Percentiles rank a stretch among this genome's conserved stretches.
phyloP scores from a whole-genome alignment of 2,113 vertebrate species.

The Chionomys nivalis region DNA sequence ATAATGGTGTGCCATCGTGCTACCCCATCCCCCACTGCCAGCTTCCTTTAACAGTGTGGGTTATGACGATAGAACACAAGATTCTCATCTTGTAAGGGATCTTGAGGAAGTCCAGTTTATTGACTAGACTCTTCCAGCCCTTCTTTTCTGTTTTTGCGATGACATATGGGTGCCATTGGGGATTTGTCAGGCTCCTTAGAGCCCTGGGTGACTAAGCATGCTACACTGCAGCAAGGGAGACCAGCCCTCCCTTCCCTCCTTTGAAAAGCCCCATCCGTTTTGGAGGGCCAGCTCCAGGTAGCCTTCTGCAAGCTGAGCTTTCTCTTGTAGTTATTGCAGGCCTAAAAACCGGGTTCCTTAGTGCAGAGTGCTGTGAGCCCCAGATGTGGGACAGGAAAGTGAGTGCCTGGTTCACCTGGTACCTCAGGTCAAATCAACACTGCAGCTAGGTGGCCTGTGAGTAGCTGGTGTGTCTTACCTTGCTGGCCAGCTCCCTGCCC shows the following conservation, averaged over 20 bases:
- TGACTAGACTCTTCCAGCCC: background rate
- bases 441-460: background rate
- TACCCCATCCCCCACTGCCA: background rate
- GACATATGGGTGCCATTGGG: accelerated
- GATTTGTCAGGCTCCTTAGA: too few species aligned
- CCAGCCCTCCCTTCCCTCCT: accelerated
- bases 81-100: background rate
- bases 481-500: accelerated
- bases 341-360: background rate
- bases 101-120: background rate
- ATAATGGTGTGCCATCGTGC: background rate
- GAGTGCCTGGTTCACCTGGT: too few species aligned
- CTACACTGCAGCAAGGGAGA: accelerated
- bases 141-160: background rate
- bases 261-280: background rate
- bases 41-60: background rate
- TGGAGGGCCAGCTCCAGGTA: too few species aligned
- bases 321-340: accelerated
- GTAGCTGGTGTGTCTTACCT: accelerated
- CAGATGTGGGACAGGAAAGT: background rate
- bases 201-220: accelerated
- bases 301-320: background rate
- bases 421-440: too few species aligned
- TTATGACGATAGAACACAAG: background rate
- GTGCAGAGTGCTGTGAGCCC: background rate